A percentile compares a stretch with the other conserved stretches of the same genome.
Conservation (phyloP, 2,113 vertebrate species). For the Pelecanus crispus region DNA sequence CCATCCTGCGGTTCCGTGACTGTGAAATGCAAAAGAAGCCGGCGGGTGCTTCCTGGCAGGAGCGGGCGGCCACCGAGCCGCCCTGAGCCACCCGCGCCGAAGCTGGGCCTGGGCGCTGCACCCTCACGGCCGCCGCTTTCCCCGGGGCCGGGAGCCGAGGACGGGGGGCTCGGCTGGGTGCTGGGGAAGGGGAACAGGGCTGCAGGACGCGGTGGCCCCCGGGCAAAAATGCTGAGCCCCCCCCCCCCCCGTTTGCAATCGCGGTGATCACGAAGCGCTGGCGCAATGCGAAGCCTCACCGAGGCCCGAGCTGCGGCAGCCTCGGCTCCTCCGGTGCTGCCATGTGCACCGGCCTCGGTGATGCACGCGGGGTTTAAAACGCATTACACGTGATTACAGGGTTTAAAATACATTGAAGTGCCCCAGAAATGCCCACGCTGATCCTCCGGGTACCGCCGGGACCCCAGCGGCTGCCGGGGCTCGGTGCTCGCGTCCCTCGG, state of each 20-base stretch:
- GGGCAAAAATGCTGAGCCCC: neutral
- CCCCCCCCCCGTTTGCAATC: too few relatives aligned
- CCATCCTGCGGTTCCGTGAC: neutral
- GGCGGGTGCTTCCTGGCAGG: rapidly evolving
- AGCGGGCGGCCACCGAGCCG: neutral
- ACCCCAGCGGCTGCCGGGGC: neutral
- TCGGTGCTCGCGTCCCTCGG: neutral
- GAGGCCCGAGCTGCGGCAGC: neutral
- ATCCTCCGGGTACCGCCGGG: rapidly evolving
- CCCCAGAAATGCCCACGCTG: neutral
- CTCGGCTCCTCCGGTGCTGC: too few relatives aligned
- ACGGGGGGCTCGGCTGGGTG: neutral
- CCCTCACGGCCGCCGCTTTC: neutral
- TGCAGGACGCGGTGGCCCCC: neutral
- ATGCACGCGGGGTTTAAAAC: neutral
- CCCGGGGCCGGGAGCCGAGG: neutral
- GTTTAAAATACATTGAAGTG: neutral
- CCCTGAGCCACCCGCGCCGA: neutral
- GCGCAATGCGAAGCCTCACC: neutral
- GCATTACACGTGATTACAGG: rapidly evolving
- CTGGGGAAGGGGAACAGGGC: neutral
- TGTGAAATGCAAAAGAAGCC: neutral
- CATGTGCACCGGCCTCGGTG: too few relatives aligned
- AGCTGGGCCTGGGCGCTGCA: neutral
- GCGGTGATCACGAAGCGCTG: rapidly evolving